These are phyloP conservation scores for Cettia cetti DNA, from an alignment of 2,113 vertebrate genomes.

Conservation along the genomic window DNA sequence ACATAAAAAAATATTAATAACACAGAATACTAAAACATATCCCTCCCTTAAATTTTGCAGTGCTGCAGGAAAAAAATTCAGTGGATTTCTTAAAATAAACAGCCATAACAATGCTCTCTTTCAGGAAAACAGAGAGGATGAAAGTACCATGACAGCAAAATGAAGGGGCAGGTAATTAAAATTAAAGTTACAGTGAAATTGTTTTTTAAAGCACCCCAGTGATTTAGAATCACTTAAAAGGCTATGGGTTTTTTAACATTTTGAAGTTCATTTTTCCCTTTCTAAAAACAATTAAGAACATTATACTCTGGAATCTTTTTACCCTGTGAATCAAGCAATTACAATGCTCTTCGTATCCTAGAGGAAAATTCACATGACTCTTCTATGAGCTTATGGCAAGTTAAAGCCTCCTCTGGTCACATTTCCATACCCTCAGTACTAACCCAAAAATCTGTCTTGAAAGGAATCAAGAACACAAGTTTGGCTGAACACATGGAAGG, in stretches of 20 bases:
- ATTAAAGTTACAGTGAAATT: constrained; percentile 1
- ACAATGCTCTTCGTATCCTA: not conserved
- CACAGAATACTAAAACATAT: constrained; percentile 56
- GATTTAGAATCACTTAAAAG: constrained; percentile 27
- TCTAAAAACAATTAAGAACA: constrained; percentile 5
- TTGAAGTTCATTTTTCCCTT: constrained; percentile 4
- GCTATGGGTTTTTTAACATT: not conserved
- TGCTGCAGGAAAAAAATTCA: not conserved
- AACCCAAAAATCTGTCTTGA: not conserved
- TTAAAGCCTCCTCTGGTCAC: not conserved
- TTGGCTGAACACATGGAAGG: not conserved
- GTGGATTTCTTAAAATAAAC: constrained; percentile 33
- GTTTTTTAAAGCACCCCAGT: not conserved
- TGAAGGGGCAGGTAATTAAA: constrained; percentile 19
- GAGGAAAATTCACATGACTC: not conserved
- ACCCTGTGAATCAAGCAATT: not conserved
- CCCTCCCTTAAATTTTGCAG: not conserved
- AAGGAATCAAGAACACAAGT: not conserved
- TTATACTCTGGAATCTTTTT: not conserved
- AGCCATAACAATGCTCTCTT: not conserved
- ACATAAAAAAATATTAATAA: constrained; percentile 55
- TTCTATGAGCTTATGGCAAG: not conserved
- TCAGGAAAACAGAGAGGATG: not conserved
- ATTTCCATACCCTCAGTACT: not conserved
- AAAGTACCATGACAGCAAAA: constrained; percentile 18